Base-by-base conservation (phyloP, 2,113 vertebrate species). In the Syngnathus floridae region DNA sequence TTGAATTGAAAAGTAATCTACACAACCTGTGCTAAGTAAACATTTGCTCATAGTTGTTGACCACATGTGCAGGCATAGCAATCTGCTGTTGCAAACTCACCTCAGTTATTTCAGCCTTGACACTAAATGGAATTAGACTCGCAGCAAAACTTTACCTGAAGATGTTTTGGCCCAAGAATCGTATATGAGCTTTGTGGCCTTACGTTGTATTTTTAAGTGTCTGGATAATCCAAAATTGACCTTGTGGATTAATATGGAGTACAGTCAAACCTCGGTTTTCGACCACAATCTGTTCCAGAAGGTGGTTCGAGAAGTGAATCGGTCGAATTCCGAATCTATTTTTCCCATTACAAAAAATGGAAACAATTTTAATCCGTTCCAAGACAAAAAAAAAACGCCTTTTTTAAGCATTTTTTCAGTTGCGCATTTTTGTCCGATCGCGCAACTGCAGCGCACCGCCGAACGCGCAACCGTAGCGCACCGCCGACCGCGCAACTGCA, bases 31-130 rank as follows among this genome's bases (percentile, higher is more conserved):
- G 12, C 48, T 60, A 64, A 48, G 45, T 35, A 37, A 10, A 56
- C 17, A 71, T 26, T 21, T 65, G 22, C 49, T 26, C 58, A 49
- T 58, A 49, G 55, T 21, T 57, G 40, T 72, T 66, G 70, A 64
- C 57, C 70, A 62, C 75, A 69, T 71, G 70, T 74, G 51, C 72
- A 69, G 31, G 31, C 74, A 76, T 77, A 71, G 59, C 37, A 0
- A 41, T 38, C 64, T 76, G 78, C 71, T 70, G 73, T 68, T 37
- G 40, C 38, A 60, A 57, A 67, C 41, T 65, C 54, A 70, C 61
- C 68, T 22, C 54, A 62, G 67, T 68, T 71, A 71, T 75, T 74
- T 72, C 22, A 57, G 65, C 67, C 73, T 43, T 9, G 65, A 45
- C 60, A 55, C 54, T 65, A 19, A 66, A 58, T 74, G 35, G 67